A percentile compares a stretch with the other conserved stretches of the same genome.
Conservation (phyloP, 2,113 vertebrate genomes). For the Sciurus niger region DNA sequence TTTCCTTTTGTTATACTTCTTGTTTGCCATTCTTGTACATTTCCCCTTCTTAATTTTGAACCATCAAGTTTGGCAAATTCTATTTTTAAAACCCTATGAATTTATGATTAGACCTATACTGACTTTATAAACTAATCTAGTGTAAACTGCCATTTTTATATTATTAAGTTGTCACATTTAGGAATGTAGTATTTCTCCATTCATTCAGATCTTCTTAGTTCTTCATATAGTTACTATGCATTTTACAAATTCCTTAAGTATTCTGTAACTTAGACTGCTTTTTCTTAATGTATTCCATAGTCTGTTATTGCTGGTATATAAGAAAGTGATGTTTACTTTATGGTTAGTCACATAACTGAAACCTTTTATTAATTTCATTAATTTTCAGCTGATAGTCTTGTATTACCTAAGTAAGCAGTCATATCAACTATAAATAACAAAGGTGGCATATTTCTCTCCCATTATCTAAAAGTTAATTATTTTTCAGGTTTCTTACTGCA, state of each 20-base stretch:
- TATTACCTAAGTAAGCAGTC: conserved; percentile 24
- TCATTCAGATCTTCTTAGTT: conserved; percentile 31
- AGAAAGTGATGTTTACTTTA: conserved; percentile 22
- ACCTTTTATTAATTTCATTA: not conserved
- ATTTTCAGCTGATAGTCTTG: not conserved
- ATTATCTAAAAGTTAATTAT: not conserved
- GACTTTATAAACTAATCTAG: conserved; percentile 36
- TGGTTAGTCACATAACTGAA: conserved; percentile 12
- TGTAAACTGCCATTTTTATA: not conserved
- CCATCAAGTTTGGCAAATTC: not conserved
- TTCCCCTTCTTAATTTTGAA: conserved; percentile 44
- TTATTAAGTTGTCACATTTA: not conserved
- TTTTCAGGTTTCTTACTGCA: conserved; percentile 54
- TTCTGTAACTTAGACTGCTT: conserved; percentile 16
- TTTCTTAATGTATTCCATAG: conserved; percentile 32
- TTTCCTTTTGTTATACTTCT: not conserved
- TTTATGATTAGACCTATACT: conserved; percentile 15
- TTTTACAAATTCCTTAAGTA: conserved; percentile 10
- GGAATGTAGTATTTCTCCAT: conserved; percentile 14
- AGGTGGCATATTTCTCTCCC: not conserved
- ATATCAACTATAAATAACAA: conserved; percentile 34
- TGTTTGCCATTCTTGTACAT: not conserved
- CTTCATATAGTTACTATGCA: not conserved
- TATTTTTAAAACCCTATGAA: conserved; percentile 49
- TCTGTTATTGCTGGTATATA: not conserved